Evolutionary conservation across 2,797 vertebrate genomes (phyloP).

Genomic region (Halcyon chelicuti): DNA sequence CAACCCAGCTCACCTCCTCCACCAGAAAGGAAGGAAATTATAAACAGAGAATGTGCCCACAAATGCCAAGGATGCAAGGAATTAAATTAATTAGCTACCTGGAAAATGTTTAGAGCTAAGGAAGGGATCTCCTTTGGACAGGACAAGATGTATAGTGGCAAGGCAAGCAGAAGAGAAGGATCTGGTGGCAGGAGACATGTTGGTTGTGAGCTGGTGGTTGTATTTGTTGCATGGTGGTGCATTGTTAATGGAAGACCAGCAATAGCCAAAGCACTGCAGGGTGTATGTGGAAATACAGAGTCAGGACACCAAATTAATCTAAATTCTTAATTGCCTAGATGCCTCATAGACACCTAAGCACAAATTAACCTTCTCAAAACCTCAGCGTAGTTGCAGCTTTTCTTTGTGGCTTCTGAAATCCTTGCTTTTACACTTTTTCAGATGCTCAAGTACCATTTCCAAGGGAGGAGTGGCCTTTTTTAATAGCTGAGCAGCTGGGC

Average conservation of each 20-base stretch:
- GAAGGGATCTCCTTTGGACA: neutral
- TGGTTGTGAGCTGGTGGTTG: neutral
- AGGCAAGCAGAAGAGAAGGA: neutral
- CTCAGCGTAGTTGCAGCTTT: neutral
- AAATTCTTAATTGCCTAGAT: neutral
- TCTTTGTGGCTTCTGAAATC: neutral
- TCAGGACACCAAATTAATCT: neutral
- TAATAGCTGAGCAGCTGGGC: neutral
- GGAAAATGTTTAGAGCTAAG: neutral
- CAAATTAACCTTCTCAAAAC: neutral
- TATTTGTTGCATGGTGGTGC: neutral
- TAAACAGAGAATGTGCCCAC: neutral
- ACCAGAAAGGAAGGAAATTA: neutral
- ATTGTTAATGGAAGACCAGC: neutral
- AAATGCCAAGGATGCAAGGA: neutral
- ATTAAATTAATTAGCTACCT: neutral
- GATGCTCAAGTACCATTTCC: neutral
- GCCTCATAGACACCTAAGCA: neutral
- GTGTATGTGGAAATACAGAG: neutral
- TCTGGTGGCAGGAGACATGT: fast-evolving
- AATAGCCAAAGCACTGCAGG: neutral
- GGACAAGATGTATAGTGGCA: neutral
- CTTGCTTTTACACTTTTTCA: neutral
- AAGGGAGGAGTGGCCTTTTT: neutral
- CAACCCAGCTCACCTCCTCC: neutral